phyloP scores from a whole-genome alignment of 2,888 invertebrate genomes.

The Cacoxenus indagator region DNA sequence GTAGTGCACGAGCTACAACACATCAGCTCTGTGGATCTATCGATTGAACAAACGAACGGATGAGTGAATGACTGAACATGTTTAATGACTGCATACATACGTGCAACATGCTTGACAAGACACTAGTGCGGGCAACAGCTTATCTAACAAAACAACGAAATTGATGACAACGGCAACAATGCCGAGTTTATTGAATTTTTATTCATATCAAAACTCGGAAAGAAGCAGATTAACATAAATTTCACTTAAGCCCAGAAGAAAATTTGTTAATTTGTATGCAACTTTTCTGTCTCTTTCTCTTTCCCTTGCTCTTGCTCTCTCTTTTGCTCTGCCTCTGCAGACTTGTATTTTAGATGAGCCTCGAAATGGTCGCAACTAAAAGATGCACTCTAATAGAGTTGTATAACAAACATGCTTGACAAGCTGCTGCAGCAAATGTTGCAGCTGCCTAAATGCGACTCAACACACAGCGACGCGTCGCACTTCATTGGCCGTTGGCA shows the following conservation, averaged over 20 bases:
- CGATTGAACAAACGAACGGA: no score
- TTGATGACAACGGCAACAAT: background rate
- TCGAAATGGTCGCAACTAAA: background rate
- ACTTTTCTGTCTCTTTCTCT: background rate
- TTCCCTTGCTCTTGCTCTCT: background rate
- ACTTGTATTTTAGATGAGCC: background rate
- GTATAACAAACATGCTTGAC: background rate
- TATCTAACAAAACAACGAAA: no score
- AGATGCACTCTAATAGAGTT: constrained; percentile 4
- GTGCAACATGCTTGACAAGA: no score
- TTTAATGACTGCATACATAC: no score
- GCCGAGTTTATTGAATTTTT: constrained; percentile 6
- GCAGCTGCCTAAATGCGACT: background rate
- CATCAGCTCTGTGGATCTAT: no score
- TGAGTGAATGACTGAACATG: no score
- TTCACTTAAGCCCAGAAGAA: background rate
- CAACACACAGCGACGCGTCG: background rate
- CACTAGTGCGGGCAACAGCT: no score
- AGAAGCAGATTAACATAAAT: constrained; percentile 1
- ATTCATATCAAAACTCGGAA: background rate
- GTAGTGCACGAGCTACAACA: no score
- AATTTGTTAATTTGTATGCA: constrained; percentile 14
- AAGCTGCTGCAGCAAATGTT: background rate
- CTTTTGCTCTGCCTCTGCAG: background rate
- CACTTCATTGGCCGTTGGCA: background rate